Evolutionary conservation across 2,888 invertebrate genomes (phyloP), one percentile per base, ranked within the genome.

Genomic region (Drosophila emarginata): DNA sequence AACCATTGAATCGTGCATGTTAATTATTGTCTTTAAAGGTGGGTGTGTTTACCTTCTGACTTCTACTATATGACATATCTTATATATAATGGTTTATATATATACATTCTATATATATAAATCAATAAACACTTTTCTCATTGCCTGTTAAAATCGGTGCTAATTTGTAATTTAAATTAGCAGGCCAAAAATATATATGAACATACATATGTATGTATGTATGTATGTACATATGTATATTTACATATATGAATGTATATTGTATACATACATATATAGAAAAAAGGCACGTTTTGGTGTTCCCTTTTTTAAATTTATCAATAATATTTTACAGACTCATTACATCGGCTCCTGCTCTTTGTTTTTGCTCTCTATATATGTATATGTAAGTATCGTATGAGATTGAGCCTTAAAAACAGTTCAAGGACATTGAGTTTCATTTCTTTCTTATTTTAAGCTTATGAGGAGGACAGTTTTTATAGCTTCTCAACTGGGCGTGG

Each of bases 371-470:
- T 59, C 61, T 61, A 28, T 60, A 61, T 63, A 67, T 52, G 61
- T 64, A 82, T 76, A 80, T 78, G 80, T 78, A 73, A 73, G 32
- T 9, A 32, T 32, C 32, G 32, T 32, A 32, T 11, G 64, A 67
- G 28, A 58, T 57, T 7, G 36, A 57, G 57, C 21, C 12, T 67
- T 73, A 61, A 69, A 64, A 58, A 21, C 71, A 71, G 66, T 75
- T 77, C 80, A 82, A 86, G 86, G 86, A 82, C 86, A 76, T 70
- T 69, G 58, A 68, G 50, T 54, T 60, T 54, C 60, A 58, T 54
- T 62, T 68, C 60, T 58, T 57, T 69, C 56, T 58, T 60, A 37
- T 39, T 32, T 32, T 9, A 32, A 32, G 32, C 32, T 32, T 2
- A 32, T 32, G 32, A 32, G 21, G 45, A 15, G 39, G 18, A n/a